Percentiles rank a stretch among this genome's conserved stretches.
phyloP scores from a whole-genome alignment of 1,140 invertebrate species.

The Philaenus spumarius region DNA sequence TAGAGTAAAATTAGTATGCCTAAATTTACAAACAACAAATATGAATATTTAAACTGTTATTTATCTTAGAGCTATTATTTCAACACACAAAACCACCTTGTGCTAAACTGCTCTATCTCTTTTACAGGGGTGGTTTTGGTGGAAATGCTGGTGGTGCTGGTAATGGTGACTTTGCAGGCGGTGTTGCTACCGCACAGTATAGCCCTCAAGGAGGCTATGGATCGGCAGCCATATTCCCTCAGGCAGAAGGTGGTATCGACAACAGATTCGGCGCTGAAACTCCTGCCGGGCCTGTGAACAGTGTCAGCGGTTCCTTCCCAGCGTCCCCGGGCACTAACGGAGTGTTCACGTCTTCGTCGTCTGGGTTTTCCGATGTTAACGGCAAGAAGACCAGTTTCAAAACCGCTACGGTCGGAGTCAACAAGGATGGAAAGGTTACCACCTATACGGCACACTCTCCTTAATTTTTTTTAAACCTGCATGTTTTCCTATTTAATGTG shows the following conservation, averaged over 20 bases:
- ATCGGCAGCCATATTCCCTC: conserved; percentile 33
- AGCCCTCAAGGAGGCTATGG: conserved; percentile 37
- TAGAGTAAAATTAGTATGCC: too few species aligned
- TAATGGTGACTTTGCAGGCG: conserved; percentile 12
- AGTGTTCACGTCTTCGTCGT: conserved; percentile 54
- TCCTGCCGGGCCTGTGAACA: neutral
- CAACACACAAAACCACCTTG: neutral
- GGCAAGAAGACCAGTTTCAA: conserved; percentile 49
- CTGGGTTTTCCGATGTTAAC: conserved; percentile 47
- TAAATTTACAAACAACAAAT: too few species aligned
- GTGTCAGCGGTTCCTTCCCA: conserved; percentile 16
- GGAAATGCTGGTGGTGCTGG: conserved; percentile 8
- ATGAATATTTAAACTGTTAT: too few species aligned
- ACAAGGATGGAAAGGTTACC: conserved; percentile 64
- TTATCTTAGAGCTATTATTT: too few species aligned
- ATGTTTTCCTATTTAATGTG: too few species aligned
- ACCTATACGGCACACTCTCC: conserved; percentile 24
- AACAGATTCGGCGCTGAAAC: conserved; percentile 43
- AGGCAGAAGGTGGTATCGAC: conserved; percentile 50
- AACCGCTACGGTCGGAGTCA: conserved; percentile 54
- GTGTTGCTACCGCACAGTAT: conserved; percentile 29
- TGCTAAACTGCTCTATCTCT: neutral
- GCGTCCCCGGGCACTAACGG: conserved; percentile 40
- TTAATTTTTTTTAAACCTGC: conserved; percentile 13
- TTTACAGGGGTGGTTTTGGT: conserved; percentile 2